Evolutionary conservation across 2,797 vertebrate genomes (phyloP).

Genomic region (Rhyacichthys aspro): DNA sequence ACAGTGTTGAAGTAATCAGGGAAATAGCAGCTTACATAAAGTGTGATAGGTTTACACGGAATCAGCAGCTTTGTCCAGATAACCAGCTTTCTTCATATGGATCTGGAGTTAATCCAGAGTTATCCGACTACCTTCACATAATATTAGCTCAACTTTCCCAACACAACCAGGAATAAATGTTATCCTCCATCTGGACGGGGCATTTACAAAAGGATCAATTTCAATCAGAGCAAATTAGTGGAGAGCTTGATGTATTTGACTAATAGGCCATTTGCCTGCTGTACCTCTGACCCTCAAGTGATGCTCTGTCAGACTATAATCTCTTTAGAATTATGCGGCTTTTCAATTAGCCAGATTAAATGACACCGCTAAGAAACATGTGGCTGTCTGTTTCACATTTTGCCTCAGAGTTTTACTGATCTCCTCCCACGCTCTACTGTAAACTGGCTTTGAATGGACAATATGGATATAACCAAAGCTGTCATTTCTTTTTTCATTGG

Average conservation of each 20-base stretch:
- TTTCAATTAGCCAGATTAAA: constrained; percentile 85
- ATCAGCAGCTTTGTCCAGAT: constrained; percentile 50
- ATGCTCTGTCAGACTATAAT: constrained; percentile 78
- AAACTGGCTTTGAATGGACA: background rate
- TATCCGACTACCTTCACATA: constrained; percentile 77
- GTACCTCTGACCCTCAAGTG: constrained; percentile 81
- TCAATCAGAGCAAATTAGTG: constrained; percentile 84
- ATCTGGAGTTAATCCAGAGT: constrained; percentile 74
- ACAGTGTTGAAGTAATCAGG: constrained; percentile 11
- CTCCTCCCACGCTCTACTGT: constrained; percentile 16
- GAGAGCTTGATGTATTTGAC: constrained; percentile 83
- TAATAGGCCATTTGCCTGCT: constrained; percentile 84
- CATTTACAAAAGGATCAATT: constrained; percentile 86
- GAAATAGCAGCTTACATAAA: constrained; percentile 44
- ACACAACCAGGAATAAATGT: constrained; percentile 79
- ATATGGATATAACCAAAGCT: too few relatives aligned
- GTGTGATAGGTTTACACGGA: constrained; percentile 44
- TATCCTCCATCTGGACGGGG: constrained; percentile 81
- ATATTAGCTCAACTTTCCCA: constrained; percentile 76
- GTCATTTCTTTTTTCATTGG: too few relatives aligned
- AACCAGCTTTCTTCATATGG: constrained; percentile 68
- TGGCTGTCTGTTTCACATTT: constrained; percentile 3
- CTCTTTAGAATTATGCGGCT: constrained; percentile 81
- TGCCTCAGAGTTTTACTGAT: constrained; percentile 7
- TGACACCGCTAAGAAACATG: constrained; percentile 66